Evolutionary conservation across 2,113 vertebrate genomes (phyloP), one percentile per base, ranked within the genome.

Genomic region (Setophaga kirtlandii): DNA sequence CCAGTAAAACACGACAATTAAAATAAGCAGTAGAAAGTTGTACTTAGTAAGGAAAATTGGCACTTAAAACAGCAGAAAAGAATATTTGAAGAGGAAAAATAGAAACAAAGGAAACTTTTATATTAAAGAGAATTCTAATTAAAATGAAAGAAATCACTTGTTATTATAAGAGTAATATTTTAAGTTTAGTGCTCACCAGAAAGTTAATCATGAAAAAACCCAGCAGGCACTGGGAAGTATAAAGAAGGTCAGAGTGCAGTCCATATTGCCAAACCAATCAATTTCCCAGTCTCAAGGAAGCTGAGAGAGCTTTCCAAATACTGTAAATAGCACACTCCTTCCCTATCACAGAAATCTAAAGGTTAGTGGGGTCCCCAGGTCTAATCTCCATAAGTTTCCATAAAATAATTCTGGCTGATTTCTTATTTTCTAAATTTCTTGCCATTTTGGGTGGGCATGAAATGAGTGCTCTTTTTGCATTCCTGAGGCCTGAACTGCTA

Each of bases 221-320:
- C 64, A 83, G 3, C 27, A 80, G 65, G 58, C 82, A 65, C 17
- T 69, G 46, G 31, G 31, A 93, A 90, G 25, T 46, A 73, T 55
- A 83, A 31, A 87, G 52, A 88, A 93, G 63, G 50, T 79, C 58
- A 68, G 15, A 80, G 62, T 0, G 0, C 21, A 76, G 49, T 64
- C 62, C 65, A 44, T 46, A 64, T 19, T 83, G 62, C 58, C 85
- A 96, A 79, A 75, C 18, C 69, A 5, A 56, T 78, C 69, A 5
- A 56, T 82, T 85, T 73, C n/a, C 93, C 78, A 62, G 64, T 75
- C 65, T 90, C n/a, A 83, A 92, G 49, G n/a, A 95, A 93, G 74
- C 25, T 76, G 28, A 49, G 62, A 78, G 44, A 90, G 49, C 49
- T 87, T 90, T 85, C 78, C 85, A 94, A 93, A 83, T 52, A 75